Evolutionary conservation across 1,140 invertebrate genomes (phyloP), one percentile per base, ranked within the genome.

Genomic region (Neodiprion pinetum): DNA sequence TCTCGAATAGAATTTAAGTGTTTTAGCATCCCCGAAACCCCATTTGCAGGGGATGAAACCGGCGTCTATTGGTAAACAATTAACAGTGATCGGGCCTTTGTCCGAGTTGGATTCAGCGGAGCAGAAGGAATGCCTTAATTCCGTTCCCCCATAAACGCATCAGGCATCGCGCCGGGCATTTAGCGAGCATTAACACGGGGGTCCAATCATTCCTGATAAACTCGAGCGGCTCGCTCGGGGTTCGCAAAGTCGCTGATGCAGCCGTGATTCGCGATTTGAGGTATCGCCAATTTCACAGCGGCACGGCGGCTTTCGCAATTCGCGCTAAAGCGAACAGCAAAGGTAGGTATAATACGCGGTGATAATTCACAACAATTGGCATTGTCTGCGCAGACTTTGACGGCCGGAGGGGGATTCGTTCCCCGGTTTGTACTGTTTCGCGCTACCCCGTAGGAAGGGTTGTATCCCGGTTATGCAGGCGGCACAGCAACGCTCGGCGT

Each of bases 301-400:
- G 28, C 28, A 40, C 28, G 28, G 28, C 5, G 28, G 28, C 28
- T 12, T 7, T 61, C 28, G 28, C 28, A 61, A 61, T 61, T 61
- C 53, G 11, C 53, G 11, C 53, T 12, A 61, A 61, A 61, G 53
- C n/a, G 53, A 17, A 9, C 53, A 61, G n/a, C 53, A 61, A 61
- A 61, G 53, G 28, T 5, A 40, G 28, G 28, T 40, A 40, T 40
- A 40, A 40, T 40, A 40, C 28, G 28, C 28, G 28, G 53, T 61
- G 53, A 61, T 61, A 61, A 61, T 61, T 61, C n/a, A 61, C n/a
- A 61, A 61, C 53, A 61, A 61, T 61, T 17, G 53, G 53, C n/a
- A 61, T 61, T 61, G 53, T 61, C 53, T 61, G 53, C 53, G 53
- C 8, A 5, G 53, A 17, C 11, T 61, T 61, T 61, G 9, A 61